Evolutionary conservation across 1,140 invertebrate species (phyloP).

Genomic region (Drosophila repletoides): DNA sequence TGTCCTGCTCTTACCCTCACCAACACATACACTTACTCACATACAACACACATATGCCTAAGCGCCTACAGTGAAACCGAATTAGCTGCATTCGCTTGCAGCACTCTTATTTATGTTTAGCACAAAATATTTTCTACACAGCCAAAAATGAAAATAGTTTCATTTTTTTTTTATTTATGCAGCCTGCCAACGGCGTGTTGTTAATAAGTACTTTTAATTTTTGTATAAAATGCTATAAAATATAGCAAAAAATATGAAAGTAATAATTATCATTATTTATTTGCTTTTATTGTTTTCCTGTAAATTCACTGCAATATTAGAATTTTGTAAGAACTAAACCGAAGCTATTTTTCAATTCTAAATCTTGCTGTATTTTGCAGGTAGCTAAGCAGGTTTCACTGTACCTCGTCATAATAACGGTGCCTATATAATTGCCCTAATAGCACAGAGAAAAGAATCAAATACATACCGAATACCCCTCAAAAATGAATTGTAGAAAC

Average conservation of each 20-base stretch:
- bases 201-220: no score
- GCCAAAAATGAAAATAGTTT: conserved; percentile 1
- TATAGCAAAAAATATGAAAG: background rate
- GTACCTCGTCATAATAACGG: conserved; percentile 13
- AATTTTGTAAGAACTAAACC: conserved; percentile 11
- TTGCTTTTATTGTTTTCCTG: conserved; percentile 1
- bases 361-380: background rate
- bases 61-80: conserved; percentile 26
- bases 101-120: no score
- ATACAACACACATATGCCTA: background rate
- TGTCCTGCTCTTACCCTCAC: conserved; percentile 14
- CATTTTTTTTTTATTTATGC: background rate
- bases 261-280: background rate
- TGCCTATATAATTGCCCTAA: background rate
- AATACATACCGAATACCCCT: background rate
- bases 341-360: background rate
- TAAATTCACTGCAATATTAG: conserved; percentile 23
- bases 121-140: no score
- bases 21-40: conserved; percentile 6
- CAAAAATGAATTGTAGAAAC: conserved; percentile 1
- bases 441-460: background rate
- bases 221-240: background rate
- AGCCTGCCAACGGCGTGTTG: no score
- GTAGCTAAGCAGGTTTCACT: conserved; percentile 22
- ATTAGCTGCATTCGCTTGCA: no score